Conservation (phyloP, 2,888 invertebrate genomes). For the Prosopocoilus inquinatus region DNA sequence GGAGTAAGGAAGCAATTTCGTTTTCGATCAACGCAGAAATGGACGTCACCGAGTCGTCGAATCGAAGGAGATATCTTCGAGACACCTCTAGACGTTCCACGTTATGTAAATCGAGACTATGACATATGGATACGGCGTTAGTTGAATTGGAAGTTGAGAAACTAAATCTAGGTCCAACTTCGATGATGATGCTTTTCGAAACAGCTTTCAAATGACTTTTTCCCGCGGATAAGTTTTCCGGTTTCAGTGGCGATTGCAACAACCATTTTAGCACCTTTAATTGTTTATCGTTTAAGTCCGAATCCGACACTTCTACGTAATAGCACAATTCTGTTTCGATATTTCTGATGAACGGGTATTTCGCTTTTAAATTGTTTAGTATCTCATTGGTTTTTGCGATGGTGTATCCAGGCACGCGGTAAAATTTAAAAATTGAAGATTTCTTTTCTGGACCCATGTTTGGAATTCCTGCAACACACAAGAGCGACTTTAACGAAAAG, state of each 20-base stretch:
- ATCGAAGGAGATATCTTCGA: slow-evolving; percentile 69
- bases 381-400: slow-evolving; percentile 60
- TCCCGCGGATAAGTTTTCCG: slow-evolving; percentile 55
- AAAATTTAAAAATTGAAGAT: slow-evolving; percentile 59
- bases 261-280: slow-evolving; percentile 73
- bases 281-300: slow-evolving; percentile 59
- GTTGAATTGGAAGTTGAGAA: slow-evolving; percentile 96
- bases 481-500: too few species aligned
- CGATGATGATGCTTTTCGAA: slow-evolving; percentile 61
- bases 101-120: slow-evolving; percentile 73
- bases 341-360: slow-evolving; percentile 51
- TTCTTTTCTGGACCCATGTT: slow-evolving; percentile 8
- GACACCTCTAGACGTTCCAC: slow-evolving; percentile 81
- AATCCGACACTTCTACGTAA: slow-evolving; percentile 66
- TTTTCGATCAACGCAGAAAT: slow-evolving; percentile 45
- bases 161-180: slow-evolving; percentile 91
- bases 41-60: slow-evolving; percentile 33
- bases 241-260: slow-evolving; percentile 67
- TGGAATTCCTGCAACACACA: too few species aligned
- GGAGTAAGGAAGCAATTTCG: slow-evolving; percentile 61
- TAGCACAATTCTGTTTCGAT: slow-evolving; percentile 77
- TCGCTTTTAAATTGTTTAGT: slow-evolving; percentile 54
- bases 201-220: slow-evolving; percentile 52
- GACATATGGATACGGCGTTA: slow-evolving; percentile 93
- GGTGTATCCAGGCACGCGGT: slow-evolving; percentile 61